Evolutionary conservation across 2,888 invertebrate genomes (phyloP), one percentile per base, ranked within the genome.

Genomic region (Phyto melanocephala): DNA sequence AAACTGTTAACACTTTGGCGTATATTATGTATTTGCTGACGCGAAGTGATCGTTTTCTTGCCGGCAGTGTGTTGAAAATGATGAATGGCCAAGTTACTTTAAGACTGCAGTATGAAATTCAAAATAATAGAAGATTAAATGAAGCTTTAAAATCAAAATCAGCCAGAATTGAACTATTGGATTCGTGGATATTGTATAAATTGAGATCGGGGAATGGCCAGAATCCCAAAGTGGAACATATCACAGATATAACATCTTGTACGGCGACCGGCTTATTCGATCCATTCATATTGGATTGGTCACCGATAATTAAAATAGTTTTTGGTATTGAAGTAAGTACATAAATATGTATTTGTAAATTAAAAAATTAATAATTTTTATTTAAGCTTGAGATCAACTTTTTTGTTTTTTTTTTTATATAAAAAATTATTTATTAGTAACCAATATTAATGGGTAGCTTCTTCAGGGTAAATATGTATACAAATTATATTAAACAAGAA

Each of bases 231-330:
- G 86, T 89, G 2, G 88, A 90, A 40, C 96, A 96, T 90, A 94
- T 96, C 76, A 96, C 96, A 0, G 99, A 99, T 88, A 94, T 95
- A n/a, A 96, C 97, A 0, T 96, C 95, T 86, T 97, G 97, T 1
- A 96, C 97, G 40, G 95, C 97, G 1, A 98, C 98, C 0, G 99
- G 98, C 1, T 93, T 99, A 87, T 99, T 94, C 90, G 99, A 99
- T 91, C 98, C 98, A 0, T 99, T 97, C 90, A 94, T 95, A 82
- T 93, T 96, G 92, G 92, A 94, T 83, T 99, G 98, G 98, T 96
- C 96, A 0, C 84, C 87, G 15, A 50, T 92, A 92, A 7, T 94
- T 94, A 93, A 94, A 94, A 10, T 93, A 15, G 88, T 97, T 37
- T 93, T 98, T 86, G 93, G 94, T 78, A 94, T 98, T 15, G 87